Base-by-base conservation (phyloP, 2,888 invertebrate species). In the Calliphora vomitoria region DNA sequence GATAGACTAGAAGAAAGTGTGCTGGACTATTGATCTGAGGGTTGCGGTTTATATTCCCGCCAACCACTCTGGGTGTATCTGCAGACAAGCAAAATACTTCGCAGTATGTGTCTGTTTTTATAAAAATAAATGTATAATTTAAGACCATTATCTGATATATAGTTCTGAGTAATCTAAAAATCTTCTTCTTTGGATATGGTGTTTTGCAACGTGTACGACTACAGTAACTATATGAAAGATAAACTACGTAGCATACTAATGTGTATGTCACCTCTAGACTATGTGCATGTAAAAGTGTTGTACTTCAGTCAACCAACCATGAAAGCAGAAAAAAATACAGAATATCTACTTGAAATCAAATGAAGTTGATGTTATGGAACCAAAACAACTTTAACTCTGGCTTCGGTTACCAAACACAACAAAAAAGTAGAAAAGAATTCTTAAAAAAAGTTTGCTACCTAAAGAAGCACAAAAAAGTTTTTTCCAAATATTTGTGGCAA, bases 291-390 rank as follows among this genome's bases (percentile, higher is more conserved):
- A 53, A 75, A 74, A 85, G 35, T 69, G 68, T 79, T 66, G 68
- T 81, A 76, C 53, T 25, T 68, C 53, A 55, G 50, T 69, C 84
- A 82, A 78, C 71, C 87, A 87, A 82, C 81, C 87, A 82, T 87
- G 41, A 78, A 81, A 68, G 78, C 84, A 84, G 62, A 84, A 82
- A 82, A 76, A 55, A 53, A 10, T 47, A 50, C 20, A 41, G 13
- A 78, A 31, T 60, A 76, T 66, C 66, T 62, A 47, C 50, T 74
- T 74, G 55, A 66, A 78, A 68, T 78, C 83, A 74, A 81, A 84
- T 78, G 68, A 87, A 87, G 47, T 84, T 74, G 71, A 84, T 81
- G 84, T 78, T 74, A 81, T 74, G 81, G 78, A 82, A 81, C 81
- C 53, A 62, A 68, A 81, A 69, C 38, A 71, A 66, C 68, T 74